Base-by-base conservation (phyloP, 2,113 vertebrate species). In the Heloderma charlesbogerti region DNA sequence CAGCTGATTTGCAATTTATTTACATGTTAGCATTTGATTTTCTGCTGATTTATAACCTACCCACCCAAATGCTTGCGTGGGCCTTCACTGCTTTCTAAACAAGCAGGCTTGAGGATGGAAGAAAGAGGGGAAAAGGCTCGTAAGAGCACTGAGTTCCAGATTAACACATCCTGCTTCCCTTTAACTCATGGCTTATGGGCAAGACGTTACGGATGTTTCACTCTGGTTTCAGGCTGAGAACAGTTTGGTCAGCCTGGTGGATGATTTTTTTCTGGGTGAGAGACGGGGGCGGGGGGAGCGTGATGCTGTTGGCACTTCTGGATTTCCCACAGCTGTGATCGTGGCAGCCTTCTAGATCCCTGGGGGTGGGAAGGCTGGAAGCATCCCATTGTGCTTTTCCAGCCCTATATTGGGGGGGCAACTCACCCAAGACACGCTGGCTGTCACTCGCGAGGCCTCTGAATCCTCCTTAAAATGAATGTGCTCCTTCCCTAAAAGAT, bases 1-100 rank as follows among this genome's bases (percentile, higher is more conserved):
- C 98, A 95, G 95, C 95, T 97, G 97, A 98, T 98, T 97, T 97
- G 97, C 97, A 96, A 97, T 97, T 96, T 96, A 98, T 98, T 97
- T 98, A 97, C 97, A 97, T 96, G 96, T 96, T 97, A 96, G 95
- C 97, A 96, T 97, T 97, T 97, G 96, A 96, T 97, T 97, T 97
- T 97, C 94, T 94, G 96, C 95, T 97, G 97, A 98, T 97, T 97
- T 97, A 97, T 97, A 97, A 95, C 93, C 96, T 95, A 29, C 95
- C 80, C 69, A 75, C 31, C 51, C 40, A 37, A 45, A 67, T 95
- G 94, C 93, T 92, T 93, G 79, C 86, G 92, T 96, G 37, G 34
- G n/a, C 77, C 96, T 97, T 93, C 31, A 90, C 94, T 93, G 96
- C 94, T 96, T 97, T 96, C 96, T 96, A 97, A 97, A 94, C 84